Percentiles rank a stretch among this genome's conserved stretches.
phyloP scores from a whole-genome alignment of 2,888 invertebrate genomes.

The Drosophila prolongata region DNA sequence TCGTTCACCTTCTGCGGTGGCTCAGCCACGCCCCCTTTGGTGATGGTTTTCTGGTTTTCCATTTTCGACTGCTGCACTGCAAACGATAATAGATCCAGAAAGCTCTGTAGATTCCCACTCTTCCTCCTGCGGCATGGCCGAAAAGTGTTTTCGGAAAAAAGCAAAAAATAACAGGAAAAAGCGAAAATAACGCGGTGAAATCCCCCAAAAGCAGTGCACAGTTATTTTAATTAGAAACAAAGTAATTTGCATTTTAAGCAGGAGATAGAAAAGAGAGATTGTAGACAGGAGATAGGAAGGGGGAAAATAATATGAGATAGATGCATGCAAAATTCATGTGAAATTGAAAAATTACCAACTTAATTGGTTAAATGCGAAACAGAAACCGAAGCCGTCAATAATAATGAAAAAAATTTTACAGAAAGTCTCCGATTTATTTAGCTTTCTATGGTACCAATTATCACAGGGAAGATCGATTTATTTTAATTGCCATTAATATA shows the following conservation, averaged over 20 bases:
- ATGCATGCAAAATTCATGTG: slow-evolving; percentile 14
- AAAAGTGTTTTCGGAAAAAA: slow-evolving; percentile 62
- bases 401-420: background rate
- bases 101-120: slow-evolving; percentile 41
- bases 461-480: too few relatives aligned
- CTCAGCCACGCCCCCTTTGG: slow-evolving; percentile 30
- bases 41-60: slow-evolving; percentile 18
- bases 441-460: too few relatives aligned
- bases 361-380: slow-evolving; percentile 4
- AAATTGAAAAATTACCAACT: slow-evolving; percentile 47
- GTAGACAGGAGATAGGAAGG: background rate
- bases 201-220: slow-evolving; percentile 67
- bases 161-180: slow-evolving; percentile 40
- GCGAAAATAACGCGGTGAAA: slow-evolving; percentile 25
- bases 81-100: slow-evolving; percentile 68
- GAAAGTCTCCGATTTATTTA: background rate
- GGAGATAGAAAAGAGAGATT: background rate
- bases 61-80: slow-evolving; percentile 44
- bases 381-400: slow-evolving; percentile 5
- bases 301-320: background rate
- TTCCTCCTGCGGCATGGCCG: slow-evolving; percentile 35
- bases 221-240: slow-evolving; percentile 79
- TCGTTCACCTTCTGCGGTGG: slow-evolving; percentile 57
- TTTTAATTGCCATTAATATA: too few relatives aligned
- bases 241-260: slow-evolving; percentile 77